Conservation (phyloP, 2,888 invertebrate species). For the Caenorhabditis wallacei region DNA sequence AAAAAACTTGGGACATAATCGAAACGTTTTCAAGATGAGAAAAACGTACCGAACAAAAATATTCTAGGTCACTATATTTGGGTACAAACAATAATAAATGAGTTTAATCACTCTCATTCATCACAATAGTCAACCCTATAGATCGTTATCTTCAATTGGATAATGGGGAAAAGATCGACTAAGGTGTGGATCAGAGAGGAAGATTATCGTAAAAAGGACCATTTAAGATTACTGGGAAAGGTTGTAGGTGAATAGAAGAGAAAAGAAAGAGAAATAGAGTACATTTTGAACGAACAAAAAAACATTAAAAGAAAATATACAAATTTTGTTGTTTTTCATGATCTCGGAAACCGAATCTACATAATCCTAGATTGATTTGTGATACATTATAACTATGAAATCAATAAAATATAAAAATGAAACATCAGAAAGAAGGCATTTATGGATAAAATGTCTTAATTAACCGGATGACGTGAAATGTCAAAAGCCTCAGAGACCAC, state of each 20-base stretch:
- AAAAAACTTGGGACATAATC: no score
- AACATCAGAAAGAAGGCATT: background rate
- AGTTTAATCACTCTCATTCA: slow-evolving; percentile 4
- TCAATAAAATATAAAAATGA: background rate
- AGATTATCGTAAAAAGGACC: slow-evolving; percentile 20
- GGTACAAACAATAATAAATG: background rate
- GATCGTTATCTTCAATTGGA: slow-evolving; percentile 27
- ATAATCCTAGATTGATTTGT: slow-evolving; percentile 28
- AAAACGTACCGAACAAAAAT: background rate
- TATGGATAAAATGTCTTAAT: background rate
- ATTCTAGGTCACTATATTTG: background rate
- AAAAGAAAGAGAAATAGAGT: background rate
- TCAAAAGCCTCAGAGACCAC: slow-evolving; percentile 11
- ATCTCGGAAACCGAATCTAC: slow-evolving; percentile 18
- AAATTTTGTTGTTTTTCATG: slow-evolving; percentile 1
- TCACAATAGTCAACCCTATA: background rate
- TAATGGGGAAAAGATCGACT: background rate
- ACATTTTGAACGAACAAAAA: background rate
- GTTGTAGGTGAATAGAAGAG: background rate
- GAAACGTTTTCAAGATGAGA: no score
- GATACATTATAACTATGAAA: slow-evolving; percentile 1
- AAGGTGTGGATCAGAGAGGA: background rate
- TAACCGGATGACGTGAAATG: slow-evolving; percentile 16
- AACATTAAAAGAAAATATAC: background rate
- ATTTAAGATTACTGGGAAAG: background rate